A percentile compares a stretch with the other conserved stretches of the same genome.
Conservation (phyloP, 1,140 invertebrate genomes). For the Hylaeus anthracinus region DNA sequence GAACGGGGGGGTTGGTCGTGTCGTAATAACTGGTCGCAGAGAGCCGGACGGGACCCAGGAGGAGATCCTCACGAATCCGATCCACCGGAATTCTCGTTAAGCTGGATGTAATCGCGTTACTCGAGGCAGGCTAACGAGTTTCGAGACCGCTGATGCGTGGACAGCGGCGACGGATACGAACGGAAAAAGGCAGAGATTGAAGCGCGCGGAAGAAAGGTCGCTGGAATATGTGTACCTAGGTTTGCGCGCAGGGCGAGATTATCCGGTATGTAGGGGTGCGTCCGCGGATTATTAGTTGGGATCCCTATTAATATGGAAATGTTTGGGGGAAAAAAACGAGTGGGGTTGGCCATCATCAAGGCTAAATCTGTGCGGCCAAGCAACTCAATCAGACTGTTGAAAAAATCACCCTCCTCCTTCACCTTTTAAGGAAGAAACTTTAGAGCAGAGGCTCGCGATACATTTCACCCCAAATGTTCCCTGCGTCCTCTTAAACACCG, state of each 20-base stretch:
- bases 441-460: too few species aligned
- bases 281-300: slow-evolving; percentile 4
- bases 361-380: too few species aligned
- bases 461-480: too few species aligned
- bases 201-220: slow-evolving; percentile 10
- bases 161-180: slow-evolving; percentile 17
- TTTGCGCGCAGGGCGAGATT: too few species aligned
- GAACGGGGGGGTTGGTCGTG: neutral
- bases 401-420: too few species aligned
- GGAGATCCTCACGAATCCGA: slow-evolving; percentile 51
- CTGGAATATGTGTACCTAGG: neutral
- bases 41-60: slow-evolving; percentile 1
- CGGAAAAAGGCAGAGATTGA: slow-evolving; percentile 39
- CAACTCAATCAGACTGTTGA: too few species aligned
- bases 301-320: slow-evolving; percentile 42
- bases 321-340: neutral
- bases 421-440: too few species aligned
- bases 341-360: too few species aligned
- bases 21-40: slow-evolving; percentile 32
- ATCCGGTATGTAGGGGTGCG: neutral
- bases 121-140: slow-evolving; percentile 58
- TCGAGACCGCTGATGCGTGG: slow-evolving; percentile 58
- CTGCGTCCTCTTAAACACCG: too few species aligned
- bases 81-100: slow-evolving; percentile 52
- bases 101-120: slow-evolving; percentile 56